Percentiles rank a stretch among this genome's conserved stretches.
Conservation (phyloP, 2,113 vertebrate genomes). For the Xerus inauris region DNA sequence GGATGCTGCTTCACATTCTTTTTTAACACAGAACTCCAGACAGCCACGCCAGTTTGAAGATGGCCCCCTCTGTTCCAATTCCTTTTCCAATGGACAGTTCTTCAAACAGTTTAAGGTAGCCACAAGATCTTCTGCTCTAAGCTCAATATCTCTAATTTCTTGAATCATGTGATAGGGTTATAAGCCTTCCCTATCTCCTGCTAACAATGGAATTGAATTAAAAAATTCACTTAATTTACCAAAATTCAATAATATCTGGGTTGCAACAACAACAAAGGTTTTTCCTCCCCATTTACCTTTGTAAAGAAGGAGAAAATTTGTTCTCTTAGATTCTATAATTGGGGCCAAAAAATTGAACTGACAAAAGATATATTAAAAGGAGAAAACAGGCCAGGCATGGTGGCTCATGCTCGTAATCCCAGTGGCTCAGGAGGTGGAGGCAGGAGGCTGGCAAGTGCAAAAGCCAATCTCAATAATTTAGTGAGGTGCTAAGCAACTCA, state of each 20-base stretch:
- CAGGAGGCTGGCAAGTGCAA: no score
- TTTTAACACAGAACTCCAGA: not conserved
- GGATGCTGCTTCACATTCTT: constrained; percentile 1
- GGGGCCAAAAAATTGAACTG: not conserved
- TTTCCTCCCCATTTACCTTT: not conserved
- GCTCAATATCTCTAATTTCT: constrained; percentile 3
- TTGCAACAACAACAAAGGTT: not conserved
- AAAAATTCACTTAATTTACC: not conserved
- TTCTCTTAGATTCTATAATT: not conserved
- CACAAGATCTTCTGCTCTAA: not conserved
- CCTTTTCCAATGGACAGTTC: not conserved
- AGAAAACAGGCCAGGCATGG: not conserved
- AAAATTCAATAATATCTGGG: not conserved
- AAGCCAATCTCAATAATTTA: no score
- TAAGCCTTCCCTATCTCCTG: not conserved
- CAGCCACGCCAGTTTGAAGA: not conserved
- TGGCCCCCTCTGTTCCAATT: not conserved
- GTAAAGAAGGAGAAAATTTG: not conserved
- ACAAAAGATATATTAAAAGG: not conserved
- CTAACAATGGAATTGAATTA: not conserved
- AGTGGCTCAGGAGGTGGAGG: no score
- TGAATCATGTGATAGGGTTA: not conserved
- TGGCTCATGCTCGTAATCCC: no score
- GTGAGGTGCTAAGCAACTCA: no score
- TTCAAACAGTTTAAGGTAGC: not conserved